Evolutionary conservation across 2,888 invertebrate species (phyloP).

Genomic region (Oligia latruncula): DNA sequence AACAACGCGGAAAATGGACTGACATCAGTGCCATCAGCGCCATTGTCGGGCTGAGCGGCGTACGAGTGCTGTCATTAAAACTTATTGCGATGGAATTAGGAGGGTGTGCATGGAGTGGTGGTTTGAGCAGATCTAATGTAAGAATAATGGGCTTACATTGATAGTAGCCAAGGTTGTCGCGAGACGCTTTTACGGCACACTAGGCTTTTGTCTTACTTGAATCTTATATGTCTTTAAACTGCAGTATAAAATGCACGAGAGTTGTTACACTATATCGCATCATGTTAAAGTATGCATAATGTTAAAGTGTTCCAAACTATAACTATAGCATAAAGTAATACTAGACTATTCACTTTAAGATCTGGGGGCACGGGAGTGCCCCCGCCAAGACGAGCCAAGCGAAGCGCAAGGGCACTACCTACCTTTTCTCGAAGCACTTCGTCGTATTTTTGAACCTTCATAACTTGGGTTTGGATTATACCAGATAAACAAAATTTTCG

Average conservation of each 20-base stretch:
- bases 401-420: too few species aligned
- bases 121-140: background rate
- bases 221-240: background rate
- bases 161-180: too few species aligned
- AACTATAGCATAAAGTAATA: background rate
- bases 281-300: background rate
- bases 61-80: constrained; percentile 37
- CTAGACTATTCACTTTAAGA: background rate
- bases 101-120: constrained; percentile 1
- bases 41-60: constrained; percentile 43
- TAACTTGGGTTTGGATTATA: too few species aligned
- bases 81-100: constrained; percentile 43
- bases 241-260: background rate
- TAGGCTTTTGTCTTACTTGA: background rate
- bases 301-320: background rate
- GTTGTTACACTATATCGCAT: background rate
- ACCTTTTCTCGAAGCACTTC: too few species aligned
- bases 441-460: too few species aligned
- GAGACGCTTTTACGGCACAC: background rate
- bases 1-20: constrained; percentile 55
- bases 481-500: too few species aligned
- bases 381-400: too few species aligned
- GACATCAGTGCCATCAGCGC: constrained; percentile 43
- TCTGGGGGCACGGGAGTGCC: too few species aligned
- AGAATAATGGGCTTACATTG: background rate